These are phyloP conservation scores for Channa striata DNA, from an alignment of 2,797 vertebrate genomes.

Conservation along the genomic window DNA sequence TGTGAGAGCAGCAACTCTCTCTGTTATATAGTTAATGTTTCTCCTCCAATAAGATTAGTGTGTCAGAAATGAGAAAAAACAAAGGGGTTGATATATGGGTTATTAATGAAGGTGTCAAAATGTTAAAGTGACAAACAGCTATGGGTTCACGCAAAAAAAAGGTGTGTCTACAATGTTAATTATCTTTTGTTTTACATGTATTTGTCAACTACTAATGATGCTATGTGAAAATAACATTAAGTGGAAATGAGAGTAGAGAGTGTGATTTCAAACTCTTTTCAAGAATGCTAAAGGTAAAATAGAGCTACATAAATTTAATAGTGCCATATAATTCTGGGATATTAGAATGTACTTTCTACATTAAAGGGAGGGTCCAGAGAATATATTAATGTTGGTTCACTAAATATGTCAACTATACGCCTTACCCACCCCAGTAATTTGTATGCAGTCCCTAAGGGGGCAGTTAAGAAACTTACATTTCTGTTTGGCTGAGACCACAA, in stretches of 20 bases:
- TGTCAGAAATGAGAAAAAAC: background rate
- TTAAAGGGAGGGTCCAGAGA: no score
- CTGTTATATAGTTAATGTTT: background rate
- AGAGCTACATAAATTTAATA: background rate
- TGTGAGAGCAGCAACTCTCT: background rate
- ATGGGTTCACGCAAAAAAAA: no score
- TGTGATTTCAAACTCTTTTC: background rate
- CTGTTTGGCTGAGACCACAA: slow-evolving; percentile 65
- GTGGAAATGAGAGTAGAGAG: background rate
- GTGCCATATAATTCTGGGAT: background rate
- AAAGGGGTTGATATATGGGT: background rate
- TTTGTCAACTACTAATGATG: no score
- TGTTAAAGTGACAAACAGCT: no score
- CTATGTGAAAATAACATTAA: no score
- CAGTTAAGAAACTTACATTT: slow-evolving; percentile 71
- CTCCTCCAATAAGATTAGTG: background rate
- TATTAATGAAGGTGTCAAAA: no score
- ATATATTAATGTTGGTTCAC: no score
- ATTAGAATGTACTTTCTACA: background rate
- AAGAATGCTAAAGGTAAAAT: background rate
- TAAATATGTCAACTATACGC: background rate
- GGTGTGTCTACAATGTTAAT: no score
- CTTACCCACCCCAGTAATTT: background rate
- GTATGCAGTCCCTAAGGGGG: background rate
- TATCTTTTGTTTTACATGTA: no score